Percentiles rank a stretch among this genome's conserved stretches.
These are phyloP conservation scores for Chelonus formosanus DNA, from an alignment of 2,888 invertebrate genomes.

Conservation along the genomic window DNA sequence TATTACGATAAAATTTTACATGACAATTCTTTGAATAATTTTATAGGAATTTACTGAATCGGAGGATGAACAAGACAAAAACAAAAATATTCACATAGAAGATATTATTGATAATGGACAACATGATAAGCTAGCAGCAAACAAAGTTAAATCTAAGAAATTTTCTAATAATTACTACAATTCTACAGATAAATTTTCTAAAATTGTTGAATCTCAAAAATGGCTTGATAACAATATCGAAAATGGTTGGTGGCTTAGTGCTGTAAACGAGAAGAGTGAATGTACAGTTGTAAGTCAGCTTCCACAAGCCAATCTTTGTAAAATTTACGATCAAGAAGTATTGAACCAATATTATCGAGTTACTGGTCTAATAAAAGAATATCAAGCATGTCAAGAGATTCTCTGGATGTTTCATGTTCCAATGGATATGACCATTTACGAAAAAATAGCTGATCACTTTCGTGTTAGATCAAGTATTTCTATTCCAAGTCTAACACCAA, in stretches of 20 bases:
- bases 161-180: not conserved
- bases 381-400: constrained; percentile 58
- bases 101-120: not conserved
- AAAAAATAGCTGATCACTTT: constrained; percentile 45
- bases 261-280: constrained; percentile 50
- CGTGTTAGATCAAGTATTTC: constrained; percentile 51
- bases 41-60: constrained; percentile 11
- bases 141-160: too few relatives aligned
- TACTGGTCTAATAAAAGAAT: constrained; percentile 56
- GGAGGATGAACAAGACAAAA: not conserved
- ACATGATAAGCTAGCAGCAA: not conserved
- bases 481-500: constrained; percentile 58
- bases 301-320: constrained; percentile 62
- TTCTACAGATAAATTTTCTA: not conserved
- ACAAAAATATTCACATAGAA: not conserved
- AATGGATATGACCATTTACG: constrained; percentile 44
- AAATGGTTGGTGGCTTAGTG: constrained; percentile 65
- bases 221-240: constrained; percentile 62
- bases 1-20: too few relatives aligned
- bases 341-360: constrained; percentile 39
- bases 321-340: constrained; percentile 41
- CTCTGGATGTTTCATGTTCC: constrained; percentile 60
- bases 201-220: constrained; percentile 48
- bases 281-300: constrained; percentile 55
- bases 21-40: not conserved